Evolutionary conservation across 2,113 vertebrate genomes (phyloP), one percentile per base, ranked within the genome.

Genomic region (Tretioscincus oriximinensis): DNA sequence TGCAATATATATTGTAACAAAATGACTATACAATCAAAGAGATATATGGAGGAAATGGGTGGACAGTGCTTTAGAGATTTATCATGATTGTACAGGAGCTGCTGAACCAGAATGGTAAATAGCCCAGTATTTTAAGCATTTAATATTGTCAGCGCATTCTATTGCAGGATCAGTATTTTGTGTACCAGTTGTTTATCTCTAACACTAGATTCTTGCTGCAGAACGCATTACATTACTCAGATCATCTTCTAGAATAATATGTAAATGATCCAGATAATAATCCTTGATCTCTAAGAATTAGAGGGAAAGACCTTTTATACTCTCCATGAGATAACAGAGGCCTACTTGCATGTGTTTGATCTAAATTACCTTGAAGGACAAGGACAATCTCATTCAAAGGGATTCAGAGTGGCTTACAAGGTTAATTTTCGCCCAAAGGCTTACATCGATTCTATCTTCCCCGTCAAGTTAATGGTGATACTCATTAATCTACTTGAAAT

Each of bases 71-170:
- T 88, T 74, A 90, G 49, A 61, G 64, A 91, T 91, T 82, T 84
- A 91, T 93, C 90, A 89, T 31, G 76, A 83, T 87, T 85, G 64
- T 78, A 74, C 76, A 87, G 14, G n/a, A 83, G n/a, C 68, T 86
- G 83, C 63, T 90, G 84, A 90, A 89, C 86, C 85, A 86, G 51
- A 89, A 83, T 67, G 77, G 60, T 3, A 63, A 82, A 80, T 8
- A 76, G 45, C 66, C 77, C 54, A 73, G 77, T 68, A 78, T 65
- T 20, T 61, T 78, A 6, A 81, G 61, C 20, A 22, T 1, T 1
- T 1, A 45, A 2, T 74, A 67, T 11, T 80, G 12, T 70, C 74
- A 76, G 68, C 84, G 26, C 60, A 78, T 1, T 4, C 78, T 85
- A 76, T 7, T n/a, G 1, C 11, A 78, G 18, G 18, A 69, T 31